These are phyloP conservation scores for Vanessa tameamea DNA, from an alignment of 1,140 invertebrate species.

Conservation along the genomic window DNA sequence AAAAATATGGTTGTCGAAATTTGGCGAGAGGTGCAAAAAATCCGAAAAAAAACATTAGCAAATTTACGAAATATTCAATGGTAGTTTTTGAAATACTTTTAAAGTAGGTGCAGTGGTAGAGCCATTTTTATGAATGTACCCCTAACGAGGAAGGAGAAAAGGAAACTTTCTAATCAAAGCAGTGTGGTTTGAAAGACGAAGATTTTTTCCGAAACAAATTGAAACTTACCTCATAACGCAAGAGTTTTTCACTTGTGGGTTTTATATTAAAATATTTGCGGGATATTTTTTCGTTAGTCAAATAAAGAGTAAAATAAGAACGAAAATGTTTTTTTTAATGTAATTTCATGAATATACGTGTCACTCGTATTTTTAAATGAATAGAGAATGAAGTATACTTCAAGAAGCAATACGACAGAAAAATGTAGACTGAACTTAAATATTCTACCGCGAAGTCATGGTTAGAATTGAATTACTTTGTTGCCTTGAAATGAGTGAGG, in stretches of 20 bases:
- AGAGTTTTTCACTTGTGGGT: constrained; percentile 12
- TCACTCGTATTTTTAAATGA: background rate
- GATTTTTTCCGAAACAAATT: constrained; percentile 10
- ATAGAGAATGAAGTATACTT: background rate
- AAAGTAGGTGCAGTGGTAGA: constrained; percentile 4
- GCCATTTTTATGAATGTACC: constrained; percentile 3
- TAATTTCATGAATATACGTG: background rate
- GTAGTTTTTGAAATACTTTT: background rate
- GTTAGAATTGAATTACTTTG: too few relatives aligned
- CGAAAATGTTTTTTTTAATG: background rate
- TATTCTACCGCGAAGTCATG: too few relatives aligned
- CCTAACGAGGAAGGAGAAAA: constrained; percentile 12
- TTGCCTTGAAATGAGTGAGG: too few relatives aligned
- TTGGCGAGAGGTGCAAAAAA: background rate
- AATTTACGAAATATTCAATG: background rate
- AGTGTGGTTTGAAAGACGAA: constrained; percentile 3
- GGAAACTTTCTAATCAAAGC: constrained; percentile 13
- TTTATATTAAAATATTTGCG: constrained; percentile 15
- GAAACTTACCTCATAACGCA: constrained; percentile 7
- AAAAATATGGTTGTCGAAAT: background rate
- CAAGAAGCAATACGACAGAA: too few relatives aligned
- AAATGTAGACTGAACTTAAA: background rate
- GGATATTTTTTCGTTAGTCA: background rate
- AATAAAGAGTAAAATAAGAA: background rate
- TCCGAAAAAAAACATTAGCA: background rate